Percentiles rank a stretch among this genome's conserved stretches.
Conservation (phyloP, 2,888 invertebrate genomes). For the Agrotis exclamationis region DNA sequence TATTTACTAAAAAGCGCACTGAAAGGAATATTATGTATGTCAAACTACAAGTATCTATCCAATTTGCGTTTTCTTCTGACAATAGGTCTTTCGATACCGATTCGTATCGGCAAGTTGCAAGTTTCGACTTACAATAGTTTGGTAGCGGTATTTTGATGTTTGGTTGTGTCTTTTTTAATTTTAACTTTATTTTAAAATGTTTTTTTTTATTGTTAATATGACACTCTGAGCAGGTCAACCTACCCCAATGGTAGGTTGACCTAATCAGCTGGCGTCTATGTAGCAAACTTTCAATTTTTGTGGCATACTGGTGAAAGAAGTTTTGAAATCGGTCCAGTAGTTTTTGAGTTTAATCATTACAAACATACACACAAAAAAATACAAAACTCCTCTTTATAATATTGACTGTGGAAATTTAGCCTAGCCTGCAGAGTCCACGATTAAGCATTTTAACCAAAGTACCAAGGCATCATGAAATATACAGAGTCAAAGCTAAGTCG, state of each 20-base stretch:
- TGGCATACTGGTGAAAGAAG: no score
- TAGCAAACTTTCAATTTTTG: no score
- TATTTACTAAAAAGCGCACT: conserved; percentile 5
- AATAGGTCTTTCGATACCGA: conserved; percentile 9
- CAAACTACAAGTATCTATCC: conserved; percentile 28
- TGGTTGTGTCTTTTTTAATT: not conserved
- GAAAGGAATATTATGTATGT: not conserved
- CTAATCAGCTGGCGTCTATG: no score
- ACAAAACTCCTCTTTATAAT: no score
- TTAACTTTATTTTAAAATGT: not conserved
- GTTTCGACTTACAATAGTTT: not conserved
- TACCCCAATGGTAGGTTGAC: no score
- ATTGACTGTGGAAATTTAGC: no score
- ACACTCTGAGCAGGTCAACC: no score
- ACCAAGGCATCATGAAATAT: conserved; percentile 50
- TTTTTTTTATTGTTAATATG: no score
- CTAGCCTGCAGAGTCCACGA: not conserved
- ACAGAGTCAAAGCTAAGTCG: conserved; percentile 57
- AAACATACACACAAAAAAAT: no score
- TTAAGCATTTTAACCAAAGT: conserved; percentile 14
- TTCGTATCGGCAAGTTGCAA: no score
- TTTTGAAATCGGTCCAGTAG: no score
- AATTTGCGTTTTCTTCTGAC: conserved; percentile 35
- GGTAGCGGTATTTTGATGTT: not conserved
- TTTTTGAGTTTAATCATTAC: no score